These are phyloP conservation scores for Rhyacichthys aspro DNA, from an alignment of 2,797 vertebrate species.

Conservation along the genomic window DNA sequence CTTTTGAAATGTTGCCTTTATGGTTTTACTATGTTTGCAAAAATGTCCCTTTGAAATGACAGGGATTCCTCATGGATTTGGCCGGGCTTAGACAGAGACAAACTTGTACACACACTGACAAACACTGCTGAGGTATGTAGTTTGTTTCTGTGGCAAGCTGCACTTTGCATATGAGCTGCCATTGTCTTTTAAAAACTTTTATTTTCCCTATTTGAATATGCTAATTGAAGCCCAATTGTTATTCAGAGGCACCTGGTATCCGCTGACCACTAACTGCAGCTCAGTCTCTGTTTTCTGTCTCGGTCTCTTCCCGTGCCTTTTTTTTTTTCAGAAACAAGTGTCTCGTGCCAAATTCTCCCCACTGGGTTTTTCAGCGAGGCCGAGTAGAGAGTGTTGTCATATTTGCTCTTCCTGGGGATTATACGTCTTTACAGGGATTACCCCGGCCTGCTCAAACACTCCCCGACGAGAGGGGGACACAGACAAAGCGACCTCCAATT, in stretches of 20 bases:
- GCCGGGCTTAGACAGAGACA: conserved; percentile 9
- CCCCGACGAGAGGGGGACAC: conserved; percentile 34
- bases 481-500: conserved; percentile 31
- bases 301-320: conserved; percentile 15
- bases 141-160: conserved; percentile 54
- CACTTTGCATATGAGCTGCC: conserved; percentile 68
- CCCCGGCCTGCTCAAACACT: conserved; percentile 70
- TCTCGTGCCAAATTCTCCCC: conserved; percentile 33
- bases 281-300: conserved; percentile 29
- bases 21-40: conserved; percentile 78
- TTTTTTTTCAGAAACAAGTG: conserved; percentile 28
- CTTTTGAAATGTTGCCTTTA: conserved; percentile 65
- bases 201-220: conserved; percentile 79
- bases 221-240: conserved; percentile 74
- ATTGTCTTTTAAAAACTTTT: conserved; percentile 77
- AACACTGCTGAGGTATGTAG: conserved; percentile 52
- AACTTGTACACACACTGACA: conserved; percentile 31
- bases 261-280: conserved; percentile 42
- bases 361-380: conserved; percentile 50
- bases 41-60: conserved; percentile 59
- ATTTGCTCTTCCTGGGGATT: conserved; percentile 81
- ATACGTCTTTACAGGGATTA: conserved; percentile 80
- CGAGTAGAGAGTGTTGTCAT: conserved; percentile 66
- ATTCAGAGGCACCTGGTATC: conserved; percentile 78
- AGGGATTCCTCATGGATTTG: conserved; percentile 63